Evolutionary conservation across 1,140 invertebrate genomes (phyloP).

Genomic region (Trichonephila clavata): DNA sequence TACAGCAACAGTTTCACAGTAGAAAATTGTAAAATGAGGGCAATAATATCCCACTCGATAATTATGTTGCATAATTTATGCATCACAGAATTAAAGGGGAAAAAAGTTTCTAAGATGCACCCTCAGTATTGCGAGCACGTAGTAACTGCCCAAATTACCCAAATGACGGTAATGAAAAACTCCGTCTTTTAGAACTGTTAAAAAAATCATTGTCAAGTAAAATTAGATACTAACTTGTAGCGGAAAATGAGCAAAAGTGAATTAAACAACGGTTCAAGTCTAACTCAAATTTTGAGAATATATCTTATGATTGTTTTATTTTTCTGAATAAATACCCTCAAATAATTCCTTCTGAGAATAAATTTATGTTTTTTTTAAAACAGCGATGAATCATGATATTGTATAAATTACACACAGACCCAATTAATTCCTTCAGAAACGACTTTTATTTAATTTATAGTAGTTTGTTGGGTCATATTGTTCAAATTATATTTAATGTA

Average conservation of each 20-base stretch:
- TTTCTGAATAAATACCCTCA: not conserved
- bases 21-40: no score
- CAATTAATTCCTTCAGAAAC: no score
- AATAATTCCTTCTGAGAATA: no score
- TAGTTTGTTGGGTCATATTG: no score
- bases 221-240: not conserved
- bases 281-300: not conserved
- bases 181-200: not conserved
- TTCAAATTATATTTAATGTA: no score
- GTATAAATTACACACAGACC: no score
- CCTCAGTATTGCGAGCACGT: constrained; percentile 1
- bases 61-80: not conserved
- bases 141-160: constrained; percentile 35
- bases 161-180: constrained; percentile 33
- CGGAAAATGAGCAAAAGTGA: not conserved
- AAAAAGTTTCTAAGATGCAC: not conserved
- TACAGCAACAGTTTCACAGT: no score
- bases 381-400: no score
- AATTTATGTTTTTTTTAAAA: no score
- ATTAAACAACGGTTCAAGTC: not conserved
- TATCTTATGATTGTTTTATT: not conserved
- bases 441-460: no score
- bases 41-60: not conserved
- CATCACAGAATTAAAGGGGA: not conserved
- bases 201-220: not conserved